Conservation (phyloP, 1,140 invertebrate genomes). For the Rhynchophorus ferrugineus region DNA sequence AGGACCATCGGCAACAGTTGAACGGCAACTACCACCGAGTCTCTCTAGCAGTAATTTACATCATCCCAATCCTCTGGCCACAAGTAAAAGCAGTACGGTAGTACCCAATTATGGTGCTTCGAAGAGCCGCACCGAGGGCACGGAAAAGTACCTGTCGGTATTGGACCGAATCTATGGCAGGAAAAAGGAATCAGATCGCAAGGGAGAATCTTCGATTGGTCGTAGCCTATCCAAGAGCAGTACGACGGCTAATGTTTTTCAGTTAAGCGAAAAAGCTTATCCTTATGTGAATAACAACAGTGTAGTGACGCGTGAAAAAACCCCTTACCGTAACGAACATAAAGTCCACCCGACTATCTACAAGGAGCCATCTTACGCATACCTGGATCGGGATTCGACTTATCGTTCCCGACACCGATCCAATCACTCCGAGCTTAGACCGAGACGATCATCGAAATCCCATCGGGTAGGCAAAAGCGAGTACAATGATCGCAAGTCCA, state of each 20-base stretch:
- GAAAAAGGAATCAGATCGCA: constrained; percentile 56
- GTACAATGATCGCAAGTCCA: constrained; percentile 38
- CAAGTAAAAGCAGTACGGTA: constrained; percentile 42
- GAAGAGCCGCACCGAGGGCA: constrained; percentile 53
- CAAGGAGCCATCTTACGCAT: constrained; percentile 34
- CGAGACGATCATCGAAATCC: constrained; percentile 40
- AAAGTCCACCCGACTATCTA: constrained; percentile 24
- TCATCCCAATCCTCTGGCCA: constrained; percentile 21
- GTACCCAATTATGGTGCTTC: constrained; percentile 43
- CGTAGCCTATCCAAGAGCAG: constrained; percentile 46
- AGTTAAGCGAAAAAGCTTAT: constrained; percentile 59
- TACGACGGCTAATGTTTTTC: constrained; percentile 49
- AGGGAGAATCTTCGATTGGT: constrained; percentile 49
- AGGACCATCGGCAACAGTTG: constrained; percentile 50
- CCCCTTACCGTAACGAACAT: constrained; percentile 44
- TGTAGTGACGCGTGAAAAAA: constrained; percentile 46
- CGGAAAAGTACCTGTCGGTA: constrained; percentile 66
- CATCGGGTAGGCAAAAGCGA: constrained; percentile 47
- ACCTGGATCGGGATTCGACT: constrained; percentile 32
- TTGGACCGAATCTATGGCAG: constrained; percentile 57
- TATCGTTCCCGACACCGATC: constrained; percentile 34
- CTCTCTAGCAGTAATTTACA: constrained; percentile 22
- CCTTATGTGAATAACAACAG: constrained; percentile 44
- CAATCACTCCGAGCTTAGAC: constrained; percentile 39
- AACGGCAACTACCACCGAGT: constrained; percentile 30